Evolutionary conservation across 37 sponge, comb jelly and placozoan genomes (phyloP).

Genomic region (Mnemiopsis leidyi): DNA sequence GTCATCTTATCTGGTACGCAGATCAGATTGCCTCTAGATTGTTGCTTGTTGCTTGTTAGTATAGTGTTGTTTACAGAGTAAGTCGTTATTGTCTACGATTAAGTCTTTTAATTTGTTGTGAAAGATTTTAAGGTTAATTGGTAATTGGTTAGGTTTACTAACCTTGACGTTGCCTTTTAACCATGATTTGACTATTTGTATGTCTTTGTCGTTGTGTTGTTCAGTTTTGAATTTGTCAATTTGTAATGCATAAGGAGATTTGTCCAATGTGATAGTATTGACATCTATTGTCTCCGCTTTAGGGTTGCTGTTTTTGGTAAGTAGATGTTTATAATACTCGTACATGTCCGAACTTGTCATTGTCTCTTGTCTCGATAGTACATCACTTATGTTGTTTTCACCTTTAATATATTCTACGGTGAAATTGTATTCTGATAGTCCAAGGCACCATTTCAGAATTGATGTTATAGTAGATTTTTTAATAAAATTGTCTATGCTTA

Average conservation of each 20-base stretch:
- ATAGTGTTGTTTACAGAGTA: not conserved
- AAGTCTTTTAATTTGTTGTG: not conserved
- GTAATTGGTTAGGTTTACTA: not conserved
- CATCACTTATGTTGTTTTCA: not conserved
- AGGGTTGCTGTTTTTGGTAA: too few relatives aligned
- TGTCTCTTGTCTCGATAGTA: not conserved
- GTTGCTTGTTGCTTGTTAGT: not conserved
- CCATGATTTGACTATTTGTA: constrained; percentile 15
- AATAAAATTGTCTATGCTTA: not conserved
- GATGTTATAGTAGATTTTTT: not conserved
- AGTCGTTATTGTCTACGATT: not conserved
- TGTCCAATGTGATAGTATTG: too few relatives aligned
- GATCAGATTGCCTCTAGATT: not conserved
- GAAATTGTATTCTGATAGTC: not conserved
- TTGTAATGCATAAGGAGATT: too few relatives aligned
- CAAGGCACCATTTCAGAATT: not conserved
- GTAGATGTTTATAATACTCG: not conserved
- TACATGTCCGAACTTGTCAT: not conserved
- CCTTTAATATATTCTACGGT: not conserved
- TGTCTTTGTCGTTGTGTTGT: not conserved
- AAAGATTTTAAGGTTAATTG: not conserved
- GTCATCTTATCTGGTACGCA: not conserved
- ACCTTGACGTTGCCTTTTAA: not conserved
- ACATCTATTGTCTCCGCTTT: too few relatives aligned
- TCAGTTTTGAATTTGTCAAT: not conserved